Base-by-base conservation (phyloP, 92 coral and sea anemone species). In the Siderastrea siderea region DNA sequence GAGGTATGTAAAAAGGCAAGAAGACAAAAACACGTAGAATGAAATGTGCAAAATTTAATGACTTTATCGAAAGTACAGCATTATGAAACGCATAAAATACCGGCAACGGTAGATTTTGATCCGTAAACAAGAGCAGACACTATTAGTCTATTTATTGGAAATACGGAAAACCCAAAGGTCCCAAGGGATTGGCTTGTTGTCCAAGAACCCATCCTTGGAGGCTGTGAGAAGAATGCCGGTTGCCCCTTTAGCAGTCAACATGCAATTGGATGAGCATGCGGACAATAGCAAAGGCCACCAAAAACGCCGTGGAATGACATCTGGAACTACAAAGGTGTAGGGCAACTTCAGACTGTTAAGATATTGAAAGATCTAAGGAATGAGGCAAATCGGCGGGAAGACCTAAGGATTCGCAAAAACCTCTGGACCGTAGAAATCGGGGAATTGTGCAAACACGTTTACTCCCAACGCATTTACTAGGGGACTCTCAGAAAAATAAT, bases 281-380 rank as follows among this genome's bases (percentile, higher is more conserved):
- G 92, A 63, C 38, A 71, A 72, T 1, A 92, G 69, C 17, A 89
- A 43, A 47, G 90, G 92, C 95, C 93, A 89, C 92, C 95, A 92
- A 52, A 67, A 80, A 47, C 75, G 75, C 1, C 90, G 71, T 3
- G 90, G 95, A 9, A 19, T 47, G 3, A 89, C 73, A 57, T 92
- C 0, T 26, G 38, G 38, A 26, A 26, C 38, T 26, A 26, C 38
- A 26, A 26, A 0, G 38, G 38, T 26, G 38, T 26, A 26, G 38
- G 38, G 38, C 38, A 26, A 26, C 38, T 26, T 26, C 38, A 26
- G 38, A 26, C 38, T 26, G 38, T 26, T 26, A 26, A 26, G 38
- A 26, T 26, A 26, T 26, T 26, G 0, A 26, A 26, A 26, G 38
- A 26, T 26, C 38, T 26, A 26, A 26, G 38, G 38, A 26, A 26